Conservation (phyloP, 2,113 vertebrate genomes). For the Cairina moschata region DNA sequence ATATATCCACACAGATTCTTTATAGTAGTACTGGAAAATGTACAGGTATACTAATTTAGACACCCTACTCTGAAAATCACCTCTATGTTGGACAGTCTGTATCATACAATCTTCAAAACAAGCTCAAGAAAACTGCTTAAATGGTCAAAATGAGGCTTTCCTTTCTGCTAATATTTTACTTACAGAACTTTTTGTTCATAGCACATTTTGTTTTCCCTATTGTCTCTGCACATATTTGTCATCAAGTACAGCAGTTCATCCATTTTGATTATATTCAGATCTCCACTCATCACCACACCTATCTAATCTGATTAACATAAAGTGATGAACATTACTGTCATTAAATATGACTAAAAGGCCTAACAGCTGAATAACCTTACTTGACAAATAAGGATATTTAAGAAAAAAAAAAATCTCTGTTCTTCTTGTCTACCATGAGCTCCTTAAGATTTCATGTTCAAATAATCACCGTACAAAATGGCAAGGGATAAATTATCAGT, state of each 20-base stretch:
- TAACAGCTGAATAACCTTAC: background rate
- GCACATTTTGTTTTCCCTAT: background rate
- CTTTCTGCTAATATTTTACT: background rate
- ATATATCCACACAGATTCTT: too few species aligned
- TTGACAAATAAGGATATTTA: background rate
- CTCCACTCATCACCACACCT: constrained; percentile 2
- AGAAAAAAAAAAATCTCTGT: background rate
- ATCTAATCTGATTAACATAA: constrained; percentile 38
- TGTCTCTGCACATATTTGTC: background rate
- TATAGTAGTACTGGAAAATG: background rate
- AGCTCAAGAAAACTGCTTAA: background rate
- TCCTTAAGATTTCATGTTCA: background rate
- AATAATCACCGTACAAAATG: background rate
- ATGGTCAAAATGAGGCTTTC: background rate
- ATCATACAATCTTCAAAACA: background rate
- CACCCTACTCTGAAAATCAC: background rate
- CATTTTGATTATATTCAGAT: background rate
- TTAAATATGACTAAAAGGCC: background rate
- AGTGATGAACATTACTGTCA: background rate
- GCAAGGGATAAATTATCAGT: background rate
- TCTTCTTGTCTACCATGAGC: background rate
- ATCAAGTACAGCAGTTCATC: constrained; percentile 7
- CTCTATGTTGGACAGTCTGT: background rate
- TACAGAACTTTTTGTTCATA: background rate
- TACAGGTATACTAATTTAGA: background rate